These are phyloP conservation scores for Ichneumon xanthorius DNA, from an alignment of 2,888 invertebrate genomes.

Conservation along the genomic window DNA sequence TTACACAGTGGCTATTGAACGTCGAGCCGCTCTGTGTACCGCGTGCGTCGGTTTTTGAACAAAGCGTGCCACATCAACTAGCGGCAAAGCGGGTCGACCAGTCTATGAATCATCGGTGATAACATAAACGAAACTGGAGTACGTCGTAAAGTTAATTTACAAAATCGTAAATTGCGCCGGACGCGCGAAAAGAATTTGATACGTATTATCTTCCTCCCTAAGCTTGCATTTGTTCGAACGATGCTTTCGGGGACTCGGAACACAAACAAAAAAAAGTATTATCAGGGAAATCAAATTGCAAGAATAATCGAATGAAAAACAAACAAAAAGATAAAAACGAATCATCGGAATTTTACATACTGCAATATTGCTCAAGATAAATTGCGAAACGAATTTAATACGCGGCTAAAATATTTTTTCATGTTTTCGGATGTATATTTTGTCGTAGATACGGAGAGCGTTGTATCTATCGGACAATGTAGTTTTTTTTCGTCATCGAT, in stretches of 20 bases:
- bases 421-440: constrained; percentile 26
- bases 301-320: constrained; percentile 47
- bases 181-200: constrained; percentile 23
- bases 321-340: not conserved
- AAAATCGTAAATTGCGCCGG: constrained; percentile 5
- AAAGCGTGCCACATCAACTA: not conserved
- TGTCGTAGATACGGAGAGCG: not conserved
- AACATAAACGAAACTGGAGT: constrained; percentile 9
- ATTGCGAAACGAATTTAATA: constrained; percentile 57
- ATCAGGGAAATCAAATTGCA: constrained; percentile 25
- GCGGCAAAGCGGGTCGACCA: constrained; percentile 15
- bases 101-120: constrained; percentile 18
- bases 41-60: constrained; percentile 10
- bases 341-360: constrained; percentile 59
- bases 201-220: constrained; percentile 5
- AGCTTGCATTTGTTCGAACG: constrained; percentile 27
- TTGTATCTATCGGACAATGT: constrained; percentile 10
- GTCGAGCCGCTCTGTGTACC: no score
- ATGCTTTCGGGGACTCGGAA: constrained; percentile 8
- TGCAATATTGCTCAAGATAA: constrained; percentile 64
- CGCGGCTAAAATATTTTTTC: constrained; percentile 38
- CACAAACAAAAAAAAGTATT: constrained; percentile 9
- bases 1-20: not conserved
- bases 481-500: constrained; percentile 28
- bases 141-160: constrained; percentile 12